Evolutionary conservation across 2,113 vertebrate species (phyloP).

Genomic region (Phrynosoma platyrhinos): DNA sequence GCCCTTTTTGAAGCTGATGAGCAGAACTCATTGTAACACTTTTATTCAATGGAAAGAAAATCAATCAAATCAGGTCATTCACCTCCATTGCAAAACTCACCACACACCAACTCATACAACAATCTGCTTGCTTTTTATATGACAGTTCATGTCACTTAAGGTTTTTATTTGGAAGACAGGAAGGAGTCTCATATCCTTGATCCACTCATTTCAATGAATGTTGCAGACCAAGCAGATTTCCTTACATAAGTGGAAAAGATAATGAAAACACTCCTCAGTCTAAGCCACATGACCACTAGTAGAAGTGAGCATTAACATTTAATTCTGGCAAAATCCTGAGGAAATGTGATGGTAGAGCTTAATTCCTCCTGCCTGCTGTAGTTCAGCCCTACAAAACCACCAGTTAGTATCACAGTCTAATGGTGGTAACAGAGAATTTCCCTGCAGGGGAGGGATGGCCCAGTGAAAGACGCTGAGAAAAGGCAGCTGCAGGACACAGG

Average conservation of each 20-base stretch:
- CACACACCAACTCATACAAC: not conserved
- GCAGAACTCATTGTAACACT: constrained; percentile 31
- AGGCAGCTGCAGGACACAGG: not conserved
- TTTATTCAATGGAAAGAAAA: not conserved
- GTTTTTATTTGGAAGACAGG: not conserved
- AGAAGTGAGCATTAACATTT: not conserved
- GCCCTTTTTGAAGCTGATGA: constrained; percentile 42
- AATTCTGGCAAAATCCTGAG: not conserved
- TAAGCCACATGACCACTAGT: not conserved
- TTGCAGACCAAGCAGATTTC: not conserved
- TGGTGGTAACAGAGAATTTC: not conserved
- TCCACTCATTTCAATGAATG: not conserved
- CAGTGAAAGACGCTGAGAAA: not conserved
- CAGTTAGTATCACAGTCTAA: not conserved
- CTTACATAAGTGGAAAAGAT: not conserved
- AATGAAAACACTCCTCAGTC: not conserved
- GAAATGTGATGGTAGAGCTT: not conserved
- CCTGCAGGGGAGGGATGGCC: not conserved
- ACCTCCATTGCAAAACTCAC: not conserved
- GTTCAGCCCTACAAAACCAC: not conserved
- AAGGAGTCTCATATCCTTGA: not conserved
- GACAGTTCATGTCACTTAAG: too few relatives aligned
- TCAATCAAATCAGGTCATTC: constrained; percentile 37
- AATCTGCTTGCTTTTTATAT: not conserved
- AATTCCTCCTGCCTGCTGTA: not conserved